Base-by-base conservation (phyloP, 2,113 vertebrate genomes). In the Phyllopteryx taeniolatus region DNA sequence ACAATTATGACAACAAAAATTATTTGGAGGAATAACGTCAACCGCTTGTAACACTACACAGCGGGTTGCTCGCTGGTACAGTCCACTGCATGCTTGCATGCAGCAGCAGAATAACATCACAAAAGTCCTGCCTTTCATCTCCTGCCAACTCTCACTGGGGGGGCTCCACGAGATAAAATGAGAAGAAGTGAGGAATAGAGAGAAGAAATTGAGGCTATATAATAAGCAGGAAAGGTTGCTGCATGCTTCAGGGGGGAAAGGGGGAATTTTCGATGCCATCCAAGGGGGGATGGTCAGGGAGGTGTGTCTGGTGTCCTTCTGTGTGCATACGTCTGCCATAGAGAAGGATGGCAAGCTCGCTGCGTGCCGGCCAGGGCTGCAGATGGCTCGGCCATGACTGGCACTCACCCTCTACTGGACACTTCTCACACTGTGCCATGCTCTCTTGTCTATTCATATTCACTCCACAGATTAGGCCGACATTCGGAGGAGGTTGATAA, bases 301-400 rank as follows among this genome's bases (percentile, higher is more conserved):
- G 63, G 62, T 39, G 77, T 46, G 75, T 65, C 81, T 60, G 71
- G 76, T 80, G 76, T 71, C 78, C 71, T 78, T 73, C 62, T 22
- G n/a, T 69, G 49, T 42, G 17, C 47, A 67, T 73, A 43, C 4
- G 74, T 80, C 75, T 83, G 80, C 75, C 63, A 74, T 84, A 79
- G 76, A 70, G 71, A 69, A 80, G 79, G 73, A 31, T 64, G 43
- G 71, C 64, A 44, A 44, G 46, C 7, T 12, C 22, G 8, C 53
- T 76, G 85, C 91, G 8, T 61, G 59, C 31, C 59, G 35, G 92
- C 91, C 91, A 93, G 91, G 85, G 82, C 88, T 87, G 82, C 93
- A 93, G 92, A 93, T 93, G 92, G 91, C 73, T 43, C 73, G 68
- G 63, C 31, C 76, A 71, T 44, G 73, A 78, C 85, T 80, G 79